These are phyloP conservation scores for Leucopternis melanops DNA, from an alignment of 2,113 vertebrate genomes.

Conservation along the genomic window DNA sequence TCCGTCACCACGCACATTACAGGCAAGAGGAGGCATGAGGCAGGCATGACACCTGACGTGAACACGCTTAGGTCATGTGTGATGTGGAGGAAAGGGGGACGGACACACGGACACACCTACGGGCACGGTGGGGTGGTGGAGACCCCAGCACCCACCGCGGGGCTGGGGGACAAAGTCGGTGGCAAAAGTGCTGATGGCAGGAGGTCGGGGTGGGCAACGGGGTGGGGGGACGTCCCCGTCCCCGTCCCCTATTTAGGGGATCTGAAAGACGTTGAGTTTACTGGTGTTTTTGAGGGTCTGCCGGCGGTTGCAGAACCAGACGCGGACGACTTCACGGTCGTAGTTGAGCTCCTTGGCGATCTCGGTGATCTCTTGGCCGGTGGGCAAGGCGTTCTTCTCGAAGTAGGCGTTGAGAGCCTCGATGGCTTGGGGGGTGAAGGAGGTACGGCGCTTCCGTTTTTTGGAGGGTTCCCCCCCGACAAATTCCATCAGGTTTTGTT, in stretches of 20 bases:
- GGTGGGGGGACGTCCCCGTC: background rate
- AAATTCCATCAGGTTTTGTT: constrained; percentile 96
- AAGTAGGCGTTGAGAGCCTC: constrained; percentile 94
- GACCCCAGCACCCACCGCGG: background rate
- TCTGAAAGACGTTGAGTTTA: constrained; percentile 93
- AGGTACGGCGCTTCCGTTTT: constrained; percentile 92
- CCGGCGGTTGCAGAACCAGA: constrained; percentile 98
- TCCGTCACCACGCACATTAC: background rate
- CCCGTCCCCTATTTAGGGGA: constrained; percentile 64
- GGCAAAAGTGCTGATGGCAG: constrained; percentile 59
- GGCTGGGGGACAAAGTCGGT: background rate
- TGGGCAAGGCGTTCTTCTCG: constrained; percentile 93
- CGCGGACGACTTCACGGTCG: constrained; percentile 91
- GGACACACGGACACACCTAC: background rate
- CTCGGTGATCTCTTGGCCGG: constrained; percentile 95
- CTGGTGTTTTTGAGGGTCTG: constrained; percentile 98
- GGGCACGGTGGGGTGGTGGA: background rate
- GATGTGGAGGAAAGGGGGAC: background rate
- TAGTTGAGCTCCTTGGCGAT: constrained; percentile 97
- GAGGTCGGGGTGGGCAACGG: background rate
- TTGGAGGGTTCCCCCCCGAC: constrained; percentile 95
- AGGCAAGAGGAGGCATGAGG: background rate
- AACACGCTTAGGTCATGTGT: background rate
- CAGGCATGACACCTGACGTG: background rate
- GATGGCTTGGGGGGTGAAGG: constrained; percentile 94